Conservation (phyloP, 2,888 invertebrate genomes). For the Epinotia demarniana region DNA sequence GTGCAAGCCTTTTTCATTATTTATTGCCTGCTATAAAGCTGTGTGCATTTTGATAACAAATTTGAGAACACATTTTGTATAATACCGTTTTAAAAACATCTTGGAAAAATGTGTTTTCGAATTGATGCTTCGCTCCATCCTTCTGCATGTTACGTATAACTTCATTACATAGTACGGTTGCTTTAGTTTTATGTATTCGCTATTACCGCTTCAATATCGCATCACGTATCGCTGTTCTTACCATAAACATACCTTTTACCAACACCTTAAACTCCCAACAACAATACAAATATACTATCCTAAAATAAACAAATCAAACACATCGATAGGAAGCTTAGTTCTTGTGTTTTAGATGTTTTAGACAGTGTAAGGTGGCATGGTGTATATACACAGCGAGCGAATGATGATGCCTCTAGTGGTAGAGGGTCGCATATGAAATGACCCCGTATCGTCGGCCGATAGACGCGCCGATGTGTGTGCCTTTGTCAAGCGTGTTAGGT, state of each 20-base stretch:
- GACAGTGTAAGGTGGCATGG: conserved; percentile 50
- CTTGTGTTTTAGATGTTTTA: conserved; percentile 64
- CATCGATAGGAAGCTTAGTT: conserved; percentile 60
- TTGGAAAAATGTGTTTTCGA: conserved; percentile 25
- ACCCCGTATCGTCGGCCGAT: conserved; percentile 48
- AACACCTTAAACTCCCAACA: conserved; percentile 8
- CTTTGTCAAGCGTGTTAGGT: conserved; percentile 59
- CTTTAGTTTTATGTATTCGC: conserved; percentile 34
- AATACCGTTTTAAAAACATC: background rate
- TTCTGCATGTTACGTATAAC: conserved; percentile 37
- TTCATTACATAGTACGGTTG: conserved; percentile 30
- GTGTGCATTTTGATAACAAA: conserved; percentile 30
- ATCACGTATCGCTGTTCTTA: conserved; percentile 38
- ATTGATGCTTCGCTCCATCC: conserved; percentile 38
- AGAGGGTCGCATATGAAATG: conserved; percentile 57
- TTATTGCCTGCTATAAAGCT: conserved; percentile 25
- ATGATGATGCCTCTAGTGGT: conserved; percentile 75
- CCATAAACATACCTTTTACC: conserved; percentile 28
- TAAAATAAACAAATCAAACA: conserved; percentile 28
- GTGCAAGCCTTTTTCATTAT: conserved; percentile 21
- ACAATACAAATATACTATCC: conserved; percentile 13
- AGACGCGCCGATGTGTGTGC: conserved; percentile 67
- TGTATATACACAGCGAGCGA: conserved; percentile 54
- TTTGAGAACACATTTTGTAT: conserved; percentile 21
- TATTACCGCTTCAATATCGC: conserved; percentile 35